Base-by-base conservation (phyloP, 1,140 invertebrate species). In the Ceratosolen fusciceps region DNA sequence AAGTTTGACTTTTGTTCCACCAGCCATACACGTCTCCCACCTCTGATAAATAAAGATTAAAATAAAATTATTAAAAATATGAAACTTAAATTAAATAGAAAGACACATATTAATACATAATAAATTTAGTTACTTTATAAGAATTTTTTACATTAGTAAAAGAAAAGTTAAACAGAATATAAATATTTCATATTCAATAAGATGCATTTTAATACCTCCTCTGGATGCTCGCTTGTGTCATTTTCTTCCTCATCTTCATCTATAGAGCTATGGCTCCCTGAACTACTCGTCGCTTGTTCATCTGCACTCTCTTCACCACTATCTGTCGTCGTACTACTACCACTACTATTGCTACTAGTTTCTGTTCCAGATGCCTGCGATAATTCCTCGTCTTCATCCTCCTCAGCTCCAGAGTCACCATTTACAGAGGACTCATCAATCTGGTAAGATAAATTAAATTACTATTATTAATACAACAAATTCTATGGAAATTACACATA, bases 381-480 rank as follows among this genome's bases (percentile, higher is more conserved):
- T 29, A 88, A 85, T 29, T 87, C 89, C 56, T 90, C 90, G 77
- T 90, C 90, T 43, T 90, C 90, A 65, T 90, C 90, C 78, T 90
- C 90, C 74, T 90, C 90, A 0, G 86, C 88, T 8, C 85, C 87
- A 19, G 89, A 90, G 34, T 90, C 90, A 24, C 89, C 89, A 77
- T 88, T 89, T 9, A 86, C 88, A 68, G 89, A 90, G 82, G 89
- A 90, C 56, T 90, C 89, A 39, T 90, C 89, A 19, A 90, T 82
- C 90, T 90, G 68, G 19, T 52, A 52, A 52, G 43, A n/a, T n/a
- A n/a, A n/a, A n/a, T n/a, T n/a, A n/a, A n/a, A n/a, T n/a, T n/a
- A n/a, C n/a, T 47, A 47, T 47, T 47, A 9, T 9, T 47, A 9
- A 47, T 47, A 47, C 7, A 47, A 47, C 7, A 47, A 47, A 47